Base-by-base conservation (phyloP, 2,113 vertebrate genomes). In the Cebus imitator region DNA sequence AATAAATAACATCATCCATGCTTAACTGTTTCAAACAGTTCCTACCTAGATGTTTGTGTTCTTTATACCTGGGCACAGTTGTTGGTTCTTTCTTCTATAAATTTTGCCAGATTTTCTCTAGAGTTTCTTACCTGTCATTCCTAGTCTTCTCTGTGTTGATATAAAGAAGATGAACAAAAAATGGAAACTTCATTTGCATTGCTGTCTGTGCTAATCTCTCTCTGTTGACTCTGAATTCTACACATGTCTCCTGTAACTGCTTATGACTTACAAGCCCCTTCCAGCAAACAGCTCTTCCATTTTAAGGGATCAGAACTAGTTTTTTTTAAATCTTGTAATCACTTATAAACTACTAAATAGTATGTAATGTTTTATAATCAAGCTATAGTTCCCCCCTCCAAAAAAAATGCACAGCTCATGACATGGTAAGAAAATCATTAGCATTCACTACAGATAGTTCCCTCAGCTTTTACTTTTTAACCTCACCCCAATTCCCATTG, bases 381-480 rank as follows among this genome's bases (percentile, higher is more conserved):
- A 76, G 25, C 55, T 72, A 13, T 79, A 45, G 25, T 55, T 32
- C 25, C 0, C 23, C 5, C 8, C 0, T 13, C 20, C 3, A 1
- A 12, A 58, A 37, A 45, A 18, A 68, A 95, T 80, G 45, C 52
- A 80, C 4, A 86, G n/a, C 82, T 78, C 23, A 2, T 72, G 52
- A 92, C 20, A 25, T 21, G 79, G 45, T 85, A 52, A 92, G 73
- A 95, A 95, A 92, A 68, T 45, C 76, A 96, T 97, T 90, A 61
- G 58, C 48, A 85, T 90, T 90, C 86, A 64, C 61, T 93, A n/a
- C 86, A 81, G 57, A 72, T 83, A n/a, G 43, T 84, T 84, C 87
- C 84, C 66, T 95, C 23, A 6, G 76, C 68, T 64, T 66, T 90
- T 90, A 79, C 30, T 94, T 97, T 93, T 90, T 81, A 85, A 84